These are phyloP conservation scores for Diabrotica balteata DNA, from an alignment of 2,888 invertebrate species.

Conservation along the genomic window DNA sequence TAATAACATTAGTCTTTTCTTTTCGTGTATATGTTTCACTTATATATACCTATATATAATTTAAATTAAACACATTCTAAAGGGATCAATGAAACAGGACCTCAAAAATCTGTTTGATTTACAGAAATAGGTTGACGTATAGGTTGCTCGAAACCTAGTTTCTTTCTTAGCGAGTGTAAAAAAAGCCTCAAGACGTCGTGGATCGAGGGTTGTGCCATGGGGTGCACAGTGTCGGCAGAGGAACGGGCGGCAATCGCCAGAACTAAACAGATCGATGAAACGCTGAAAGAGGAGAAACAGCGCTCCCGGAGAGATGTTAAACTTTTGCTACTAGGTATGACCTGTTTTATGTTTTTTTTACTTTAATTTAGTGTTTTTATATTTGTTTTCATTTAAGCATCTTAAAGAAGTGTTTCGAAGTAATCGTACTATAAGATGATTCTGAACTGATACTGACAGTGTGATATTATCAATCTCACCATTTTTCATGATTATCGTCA, in stretches of 20 bases:
- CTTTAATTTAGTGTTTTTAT: neutral
- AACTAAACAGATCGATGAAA: slow-evolving; percentile 97
- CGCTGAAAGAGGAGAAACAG: slow-evolving; percentile 97
- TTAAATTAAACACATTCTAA: too few species aligned
- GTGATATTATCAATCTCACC: too few species aligned
- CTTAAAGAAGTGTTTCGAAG: too few species aligned
- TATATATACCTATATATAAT: too few species aligned
- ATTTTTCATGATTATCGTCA: too few species aligned
- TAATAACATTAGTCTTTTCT: too few species aligned
- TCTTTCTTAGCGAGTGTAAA: slow-evolving; percentile 25
- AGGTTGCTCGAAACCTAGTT: too few species aligned
- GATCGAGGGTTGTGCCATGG: slow-evolving; percentile 71
- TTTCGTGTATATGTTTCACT: too few species aligned
- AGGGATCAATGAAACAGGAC: too few species aligned
- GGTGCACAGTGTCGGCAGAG: slow-evolving; percentile 99
- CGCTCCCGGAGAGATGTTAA: slow-evolving; percentile 99
- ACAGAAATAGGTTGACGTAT: slow-evolving; percentile 13
- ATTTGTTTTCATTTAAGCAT: neutral
- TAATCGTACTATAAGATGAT: too few species aligned
- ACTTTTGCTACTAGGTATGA: slow-evolving; percentile 94
- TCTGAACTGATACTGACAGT: too few species aligned
- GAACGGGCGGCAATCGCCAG: slow-evolving; percentile 98
- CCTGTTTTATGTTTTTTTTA: slow-evolving; percentile 1
- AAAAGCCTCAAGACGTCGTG: slow-evolving; percentile 54
- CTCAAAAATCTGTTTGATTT: slow-evolving; percentile 14